Conservation (phyloP, 2,888 invertebrate species). For the Sarcophaga caerulescens region DNA sequence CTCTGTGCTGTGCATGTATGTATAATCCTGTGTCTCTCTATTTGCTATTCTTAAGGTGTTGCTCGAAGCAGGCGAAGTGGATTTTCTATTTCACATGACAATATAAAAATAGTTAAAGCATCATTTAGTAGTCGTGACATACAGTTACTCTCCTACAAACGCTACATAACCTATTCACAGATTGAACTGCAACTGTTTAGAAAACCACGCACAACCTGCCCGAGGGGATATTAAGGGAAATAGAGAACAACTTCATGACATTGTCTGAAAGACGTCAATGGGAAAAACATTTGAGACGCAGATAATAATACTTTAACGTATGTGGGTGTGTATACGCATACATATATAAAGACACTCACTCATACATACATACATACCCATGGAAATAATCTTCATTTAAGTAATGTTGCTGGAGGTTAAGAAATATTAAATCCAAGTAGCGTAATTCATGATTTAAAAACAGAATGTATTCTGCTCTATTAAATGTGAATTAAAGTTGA, state of each 20-base stretch:
- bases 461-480: neutral
- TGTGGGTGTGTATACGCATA: neutral
- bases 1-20: neutral
- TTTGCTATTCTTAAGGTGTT: conserved; percentile 26
- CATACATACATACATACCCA: neutral
- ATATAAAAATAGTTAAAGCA: conserved; percentile 54
- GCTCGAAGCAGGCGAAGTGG: neutral
- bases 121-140: conserved; percentile 54
- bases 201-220: conserved; percentile 45
- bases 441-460: neutral
- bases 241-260: conserved; percentile 46
- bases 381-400: neutral
- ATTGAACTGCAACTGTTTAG: conserved; percentile 12
- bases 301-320: conserved; percentile 39
- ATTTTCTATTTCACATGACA: conserved; percentile 38
- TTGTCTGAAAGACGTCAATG: conserved; percentile 55
- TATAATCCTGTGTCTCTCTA: neutral
- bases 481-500: neutral
- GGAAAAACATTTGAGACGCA: conserved; percentile 35
- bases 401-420: conserved; percentile 26
- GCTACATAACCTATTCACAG: neutral
- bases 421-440: conserved; percentile 27
- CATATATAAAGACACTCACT: neutral
- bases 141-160: neutral
- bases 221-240: neutral